A percentile compares a stretch with the other conserved stretches of the same genome.
Conservation (phyloP, 1,140 invertebrate genomes). For the Ooceraea biroi region DNA sequence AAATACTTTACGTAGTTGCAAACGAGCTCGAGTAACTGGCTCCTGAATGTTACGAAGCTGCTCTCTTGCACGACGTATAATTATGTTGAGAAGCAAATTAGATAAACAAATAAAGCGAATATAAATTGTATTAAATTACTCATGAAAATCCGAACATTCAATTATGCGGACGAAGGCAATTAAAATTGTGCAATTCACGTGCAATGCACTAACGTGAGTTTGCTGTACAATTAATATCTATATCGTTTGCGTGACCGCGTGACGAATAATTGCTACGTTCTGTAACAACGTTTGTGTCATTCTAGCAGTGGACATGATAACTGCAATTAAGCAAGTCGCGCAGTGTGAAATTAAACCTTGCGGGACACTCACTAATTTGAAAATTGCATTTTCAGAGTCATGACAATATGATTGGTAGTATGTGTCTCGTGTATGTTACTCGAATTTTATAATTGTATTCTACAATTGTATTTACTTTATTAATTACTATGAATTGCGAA, state of each 20-base stretch:
- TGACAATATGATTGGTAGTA: background rate
- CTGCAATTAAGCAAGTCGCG: constrained; percentile 30
- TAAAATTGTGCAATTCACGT: constrained; percentile 22
- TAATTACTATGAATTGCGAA: background rate
- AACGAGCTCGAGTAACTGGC: background rate
- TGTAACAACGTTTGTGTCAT: constrained; percentile 34
- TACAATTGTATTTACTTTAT: background rate
- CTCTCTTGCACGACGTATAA: background rate
- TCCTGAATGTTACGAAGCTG: constrained; percentile 1
- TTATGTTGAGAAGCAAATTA: background rate
- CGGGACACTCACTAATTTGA: constrained; percentile 20
- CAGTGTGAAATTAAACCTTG: constrained; percentile 37
- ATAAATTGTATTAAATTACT: constrained; percentile 24
- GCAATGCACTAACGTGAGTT: background rate
- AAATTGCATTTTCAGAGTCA: constrained; percentile 37
- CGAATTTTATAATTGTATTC: constrained; percentile 4
- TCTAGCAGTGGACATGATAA: constrained; percentile 24
- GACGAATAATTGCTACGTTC: constrained; percentile 12
- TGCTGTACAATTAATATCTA: constrained; percentile 29
- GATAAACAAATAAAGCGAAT: constrained; percentile 16
- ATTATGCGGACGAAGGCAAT: constrained; percentile 24
- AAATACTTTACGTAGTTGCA: constrained; percentile 5
- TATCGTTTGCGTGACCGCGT: constrained; percentile 25
- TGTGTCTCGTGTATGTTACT: background rate
- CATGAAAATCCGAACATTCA: constrained; percentile 4